These are phyloP conservation scores for Cerastoderma edule DNA, from an alignment of 2,888 invertebrate genomes.

Conservation along the genomic window DNA sequence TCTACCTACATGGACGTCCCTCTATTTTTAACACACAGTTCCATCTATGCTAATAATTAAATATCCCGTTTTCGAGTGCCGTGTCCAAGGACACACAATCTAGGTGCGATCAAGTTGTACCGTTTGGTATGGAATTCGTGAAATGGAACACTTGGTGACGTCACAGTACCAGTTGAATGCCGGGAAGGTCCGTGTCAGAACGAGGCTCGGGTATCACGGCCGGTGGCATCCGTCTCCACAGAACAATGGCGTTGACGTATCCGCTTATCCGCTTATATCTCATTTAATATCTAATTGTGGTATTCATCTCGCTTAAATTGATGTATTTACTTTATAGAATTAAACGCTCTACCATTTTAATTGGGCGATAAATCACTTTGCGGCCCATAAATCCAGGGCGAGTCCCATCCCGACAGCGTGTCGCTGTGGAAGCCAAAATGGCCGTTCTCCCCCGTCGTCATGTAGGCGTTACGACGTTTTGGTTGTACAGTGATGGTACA, in stretches of 20 bases:
- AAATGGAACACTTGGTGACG: background rate
- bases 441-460: no score
- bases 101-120: no score
- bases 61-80: no score
- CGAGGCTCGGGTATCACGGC: background rate
- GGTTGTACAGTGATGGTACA: no score
- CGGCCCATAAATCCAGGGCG: no score
- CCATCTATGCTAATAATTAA: no score
- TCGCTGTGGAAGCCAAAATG: no score
- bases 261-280: slow-evolving; percentile 10
- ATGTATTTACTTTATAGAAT: slow-evolving; percentile 17
- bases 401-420: no score
- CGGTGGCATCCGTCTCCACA: slow-evolving; percentile 10
- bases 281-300: slow-evolving; percentile 13
- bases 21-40: no score
- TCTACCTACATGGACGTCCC: no score
- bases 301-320: slow-evolving; percentile 8
- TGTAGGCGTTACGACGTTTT: no score
- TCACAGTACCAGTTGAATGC: slow-evolving; percentile 1
- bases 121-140: background rate
- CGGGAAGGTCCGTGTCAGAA: slow-evolving; percentile 5
- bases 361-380: slow-evolving; percentile 16
- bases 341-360: slow-evolving; percentile 5
- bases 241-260: slow-evolving; percentile 4
- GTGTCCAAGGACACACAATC: no score